A percentile compares a stretch with the other conserved stretches of the same genome.
Conservation (phyloP, 2,797 vertebrate species). For the Coregonus sp. region DNA sequence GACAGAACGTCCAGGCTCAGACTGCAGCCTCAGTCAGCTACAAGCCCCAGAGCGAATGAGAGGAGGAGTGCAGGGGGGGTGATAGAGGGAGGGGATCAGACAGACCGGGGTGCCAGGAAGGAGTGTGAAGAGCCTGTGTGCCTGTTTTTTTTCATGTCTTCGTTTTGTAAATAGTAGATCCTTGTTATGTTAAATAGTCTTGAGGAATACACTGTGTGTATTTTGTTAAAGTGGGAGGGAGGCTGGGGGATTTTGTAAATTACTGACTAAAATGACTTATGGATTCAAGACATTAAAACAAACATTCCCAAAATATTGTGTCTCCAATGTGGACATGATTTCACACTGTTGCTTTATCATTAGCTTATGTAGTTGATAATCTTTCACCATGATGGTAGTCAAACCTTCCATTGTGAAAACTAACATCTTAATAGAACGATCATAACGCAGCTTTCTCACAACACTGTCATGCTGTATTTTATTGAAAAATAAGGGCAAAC, state of each 20-base stretch:
- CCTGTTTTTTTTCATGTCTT: conserved; percentile 38
- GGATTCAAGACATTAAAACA: conserved; percentile 21
- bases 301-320: background rate
- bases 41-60: conserved; percentile 83
- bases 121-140: conserved; percentile 35
- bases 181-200: conserved; percentile 29
- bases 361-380: too few relatives aligned
- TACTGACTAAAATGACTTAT: conserved; percentile 25
- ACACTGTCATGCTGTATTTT: too few relatives aligned
- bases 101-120: conserved; percentile 13
- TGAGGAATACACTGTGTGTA: conserved; percentile 36
- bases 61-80: too few relatives aligned
- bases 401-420: background rate
- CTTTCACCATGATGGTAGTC: background rate
- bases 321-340: background rate
- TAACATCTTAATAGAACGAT: background rate
- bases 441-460: too few relatives aligned
- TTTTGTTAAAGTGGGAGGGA: conserved; percentile 16
- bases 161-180: conserved; percentile 61
- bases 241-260: conserved; percentile 23
- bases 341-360: background rate
- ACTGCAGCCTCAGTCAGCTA: conserved; percentile 84
- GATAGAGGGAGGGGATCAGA: background rate
- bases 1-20: conserved; percentile 81
- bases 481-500: too few relatives aligned